Base-by-base conservation (phyloP, 2,797 vertebrate genomes). In the Bovichtus diacanthus region DNA sequence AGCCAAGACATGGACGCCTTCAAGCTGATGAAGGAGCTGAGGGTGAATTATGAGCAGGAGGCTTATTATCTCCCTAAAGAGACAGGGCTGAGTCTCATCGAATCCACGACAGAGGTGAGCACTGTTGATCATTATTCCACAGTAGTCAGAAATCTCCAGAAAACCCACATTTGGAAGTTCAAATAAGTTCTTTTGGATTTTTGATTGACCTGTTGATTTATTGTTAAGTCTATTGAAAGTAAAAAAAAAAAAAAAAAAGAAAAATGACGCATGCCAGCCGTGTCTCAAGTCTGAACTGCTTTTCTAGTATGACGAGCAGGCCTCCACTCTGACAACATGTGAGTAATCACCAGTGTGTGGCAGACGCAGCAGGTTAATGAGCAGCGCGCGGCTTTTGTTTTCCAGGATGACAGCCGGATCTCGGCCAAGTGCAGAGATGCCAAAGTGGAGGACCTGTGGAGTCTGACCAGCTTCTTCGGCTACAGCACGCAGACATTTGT, bases 401-500 rank as follows among this genome's bases (percentile, higher is more conserved):
- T 65, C 0, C 78, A 99, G 97, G 96, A 95, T 61, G 96, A 96
- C 74, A 95, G 94, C 13, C 91, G 95, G 60, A 95, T 99, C 84
- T 98, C 97, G 56, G 95, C 97, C 3, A 96, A 95, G 90, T 94
- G 96, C 87, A 96, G 98, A 86, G 96, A 99, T 62, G 95, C 94
- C 82, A 96, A 96, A 93, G 98, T 98, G 72, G 97, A 99, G 92
- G 98, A 99, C 82, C 94, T 99, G 49, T 97, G 96, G 96, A 98
- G 98, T 62, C 91, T 99, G 88, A 97, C 96, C 80, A 99, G 95
- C 89, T 99, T 99, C 88, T 99, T 99, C 4, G 97, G 97, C 64
- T 98, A 97, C 91, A 95, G 96, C 87, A 99, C 97, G 1, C 97
- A 98, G 94, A 99, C 97, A 0, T 99, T 99, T 80, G 98, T 98